Conservation (phyloP, 2,888 invertebrate species). For the Trichopoda pennipes region DNA sequence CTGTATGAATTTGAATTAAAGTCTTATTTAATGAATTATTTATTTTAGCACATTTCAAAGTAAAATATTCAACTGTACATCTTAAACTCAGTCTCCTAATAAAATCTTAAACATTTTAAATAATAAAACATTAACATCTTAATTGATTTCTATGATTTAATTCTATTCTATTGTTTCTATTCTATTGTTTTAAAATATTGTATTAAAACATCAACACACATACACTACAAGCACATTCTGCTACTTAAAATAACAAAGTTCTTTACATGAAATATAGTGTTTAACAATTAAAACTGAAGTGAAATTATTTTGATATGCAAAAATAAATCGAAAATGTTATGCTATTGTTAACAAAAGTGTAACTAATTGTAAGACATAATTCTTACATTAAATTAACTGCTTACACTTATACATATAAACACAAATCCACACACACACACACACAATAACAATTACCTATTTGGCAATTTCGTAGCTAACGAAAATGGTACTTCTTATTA, state of each 20-base stretch:
- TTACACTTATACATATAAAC: slow-evolving; percentile 5
- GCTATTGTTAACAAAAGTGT: slow-evolving; percentile 65
- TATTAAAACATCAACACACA: background rate
- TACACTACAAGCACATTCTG: background rate
- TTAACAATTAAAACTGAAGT: slow-evolving; percentile 53
- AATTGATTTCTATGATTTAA: slow-evolving; percentile 5
- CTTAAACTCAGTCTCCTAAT: too few species aligned
- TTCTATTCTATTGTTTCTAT: slow-evolving; percentile 23
- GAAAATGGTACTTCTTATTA: slow-evolving; percentile 36
- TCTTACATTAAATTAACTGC: slow-evolving; percentile 70
- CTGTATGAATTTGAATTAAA: too few species aligned
- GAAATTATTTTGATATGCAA: slow-evolving; percentile 36
- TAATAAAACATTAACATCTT: slow-evolving; percentile 20
- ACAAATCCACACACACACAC: slow-evolving; percentile 10
- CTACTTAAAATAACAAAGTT: slow-evolving; percentile 5
- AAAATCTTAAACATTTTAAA: slow-evolving; percentile 26
- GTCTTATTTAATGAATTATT: too few species aligned
- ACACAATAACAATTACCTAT: background rate
- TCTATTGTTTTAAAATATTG: slow-evolving; percentile 25
- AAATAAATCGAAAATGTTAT: slow-evolving; percentile 35
- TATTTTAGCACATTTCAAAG: too few species aligned
- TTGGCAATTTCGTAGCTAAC: background rate
- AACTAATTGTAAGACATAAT: slow-evolving; percentile 70
- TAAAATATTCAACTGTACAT: too few species aligned
- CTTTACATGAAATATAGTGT: slow-evolving; percentile 50